Evolutionary conservation across 2,797 vertebrate genomes (phyloP), one percentile per base, ranked within the genome.

Genomic region (Jordanella pulchra): DNA sequence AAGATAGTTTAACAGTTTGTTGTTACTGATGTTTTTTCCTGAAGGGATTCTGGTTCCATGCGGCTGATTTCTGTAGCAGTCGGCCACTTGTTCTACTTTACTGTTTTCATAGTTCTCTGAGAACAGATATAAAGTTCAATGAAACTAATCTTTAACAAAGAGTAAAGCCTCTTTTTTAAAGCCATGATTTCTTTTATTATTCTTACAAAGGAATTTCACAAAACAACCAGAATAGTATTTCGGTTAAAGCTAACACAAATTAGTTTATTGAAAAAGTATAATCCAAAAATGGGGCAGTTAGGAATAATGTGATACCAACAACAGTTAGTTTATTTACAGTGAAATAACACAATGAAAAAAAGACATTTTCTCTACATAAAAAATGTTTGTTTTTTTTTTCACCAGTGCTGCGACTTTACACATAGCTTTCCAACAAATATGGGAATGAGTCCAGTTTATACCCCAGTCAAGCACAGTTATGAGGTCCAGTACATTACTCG

Each of bases 181-280:
- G 73, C 92, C 91, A 86, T 84, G 87, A 95, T 95, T 92, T 86
- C 13, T 77, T 93, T 95, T 96, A n/a, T n/a, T 39, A 39, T 95
- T 95, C 96, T 95, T 96, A 94, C 91, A 95, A 96, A 94, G 93
- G 93, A 94, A 95, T 93, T 91, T 95, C 94, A 94, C 95, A 94
- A 90, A 94, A 95, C 94, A 94, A 92, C 93, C 92, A 94, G 92
- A 93, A 93, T 91, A 89, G 79, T 83, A 90, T 82, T 87, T 86
- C 78, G 87, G 83, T 70, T 82, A 92, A 92, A 92, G 89, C 87
- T 91, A 90, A 92, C 89, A 93, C 81, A 71, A 93, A 88, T 89
- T 93, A 87, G 89, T 91, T 85, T 89, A 93, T 88, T 91, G 86
- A 93, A 95, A 95, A 92, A 91, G 93, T 90, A 92, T 84, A 78